These are phyloP conservation scores for Embidobia sp. DNA, from an alignment of 2,888 invertebrate genomes.

Conservation along the genomic window DNA sequence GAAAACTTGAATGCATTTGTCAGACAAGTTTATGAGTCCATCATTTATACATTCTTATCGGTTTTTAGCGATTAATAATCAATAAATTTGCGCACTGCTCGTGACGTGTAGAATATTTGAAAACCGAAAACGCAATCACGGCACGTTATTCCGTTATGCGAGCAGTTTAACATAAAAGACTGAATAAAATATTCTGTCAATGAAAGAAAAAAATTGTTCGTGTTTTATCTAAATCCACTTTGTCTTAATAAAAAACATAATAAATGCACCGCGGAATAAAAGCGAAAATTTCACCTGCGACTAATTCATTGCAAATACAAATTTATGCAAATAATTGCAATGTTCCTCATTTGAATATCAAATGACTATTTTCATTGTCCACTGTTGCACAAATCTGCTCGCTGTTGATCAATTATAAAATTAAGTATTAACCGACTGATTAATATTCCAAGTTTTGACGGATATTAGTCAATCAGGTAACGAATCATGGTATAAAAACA, in stretches of 20 bases:
- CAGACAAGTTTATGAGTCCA: no score
- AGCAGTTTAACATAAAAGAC: conserved; percentile 15
- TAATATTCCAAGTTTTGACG: conserved; percentile 30
- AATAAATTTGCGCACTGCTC: no score
- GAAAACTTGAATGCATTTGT: no score
- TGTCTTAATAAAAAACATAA: conserved; percentile 44
- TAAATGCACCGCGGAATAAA: conserved; percentile 28
- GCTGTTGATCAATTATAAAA: conserved; percentile 54
- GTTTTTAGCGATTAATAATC: no score
- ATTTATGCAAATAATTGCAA: conserved; percentile 60
- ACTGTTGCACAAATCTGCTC: conserved; percentile 29
- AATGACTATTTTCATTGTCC: conserved; percentile 58
- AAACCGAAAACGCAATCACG: no score
- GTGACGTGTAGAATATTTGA: no score
- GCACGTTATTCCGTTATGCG: no score
- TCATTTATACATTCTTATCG: no score
- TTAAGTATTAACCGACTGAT: conserved; percentile 37
- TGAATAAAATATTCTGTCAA: conserved; percentile 26
- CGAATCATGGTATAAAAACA: no score
- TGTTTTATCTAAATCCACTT: conserved; percentile 38
- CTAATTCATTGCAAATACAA: conserved; percentile 56
- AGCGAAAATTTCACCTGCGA: conserved; percentile 43
- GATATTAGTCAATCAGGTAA: no score
- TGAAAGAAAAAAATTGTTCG: conserved; percentile 10
- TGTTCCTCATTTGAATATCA: conserved; percentile 51